These are phyloP conservation scores for Lordiphosa collinella DNA, from an alignment of 1,140 invertebrate genomes.

Conservation along the genomic window DNA sequence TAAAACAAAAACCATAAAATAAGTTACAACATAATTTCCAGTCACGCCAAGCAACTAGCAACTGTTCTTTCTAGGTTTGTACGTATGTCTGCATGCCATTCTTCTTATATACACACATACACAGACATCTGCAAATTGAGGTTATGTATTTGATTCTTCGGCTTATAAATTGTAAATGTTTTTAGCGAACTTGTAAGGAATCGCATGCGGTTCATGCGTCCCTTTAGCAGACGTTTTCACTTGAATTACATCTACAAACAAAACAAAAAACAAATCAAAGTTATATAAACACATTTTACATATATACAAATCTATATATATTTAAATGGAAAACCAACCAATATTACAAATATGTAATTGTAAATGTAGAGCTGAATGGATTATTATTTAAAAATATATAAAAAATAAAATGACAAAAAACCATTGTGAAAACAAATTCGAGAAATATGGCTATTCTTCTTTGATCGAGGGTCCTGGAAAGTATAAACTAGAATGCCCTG, in stretches of 20 bases:
- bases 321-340: conserved; percentile 44
- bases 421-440: background rate
- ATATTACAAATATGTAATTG: conserved; percentile 73
- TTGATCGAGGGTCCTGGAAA: too few species aligned
- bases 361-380: conserved; percentile 77
- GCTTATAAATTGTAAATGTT: conserved; percentile 14
- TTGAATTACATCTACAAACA: conserved; percentile 31
- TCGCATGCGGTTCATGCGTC: conserved; percentile 23
- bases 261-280: conserved; percentile 23
- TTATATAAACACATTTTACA: conserved; percentile 72
- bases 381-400: conserved; percentile 70
- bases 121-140: background rate
- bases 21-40: conserved; percentile 64
- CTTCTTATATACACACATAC: conserved; percentile 16
- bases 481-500: too few species aligned
- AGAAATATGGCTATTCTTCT: too few species aligned
- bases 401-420: conserved; percentile 42
- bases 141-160: background rate
- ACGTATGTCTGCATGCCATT: conserved; percentile 49
- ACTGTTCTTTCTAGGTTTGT: conserved; percentile 69
- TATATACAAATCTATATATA: conserved; percentile 64
- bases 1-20: conserved; percentile 29
- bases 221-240: conserved; percentile 53
- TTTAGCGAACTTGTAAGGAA: conserved; percentile 2
- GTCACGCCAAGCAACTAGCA: conserved; percentile 50